A percentile compares a stretch with the other conserved stretches of the same genome.
phyloP scores from a whole-genome alignment of 2,113 vertebrate genomes.

The Acanthisitta chloris region DNA sequence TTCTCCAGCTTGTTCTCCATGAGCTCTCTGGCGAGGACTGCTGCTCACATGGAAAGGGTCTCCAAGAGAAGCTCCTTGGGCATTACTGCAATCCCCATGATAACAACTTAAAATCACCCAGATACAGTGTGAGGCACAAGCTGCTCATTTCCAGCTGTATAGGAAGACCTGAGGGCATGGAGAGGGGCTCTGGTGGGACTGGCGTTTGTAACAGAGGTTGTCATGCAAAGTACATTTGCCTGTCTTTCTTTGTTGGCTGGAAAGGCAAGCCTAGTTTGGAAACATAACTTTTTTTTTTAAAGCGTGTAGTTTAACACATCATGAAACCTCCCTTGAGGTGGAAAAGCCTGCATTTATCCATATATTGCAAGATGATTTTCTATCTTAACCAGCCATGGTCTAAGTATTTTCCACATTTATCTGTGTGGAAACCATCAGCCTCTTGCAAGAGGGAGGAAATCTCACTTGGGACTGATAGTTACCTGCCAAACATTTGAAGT shows the following conservation, averaged over 20 bases:
- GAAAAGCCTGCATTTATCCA: neutral
- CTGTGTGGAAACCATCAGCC: neutral
- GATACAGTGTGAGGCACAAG: fast-evolving
- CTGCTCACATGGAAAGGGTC: neutral
- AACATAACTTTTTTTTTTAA: neutral
- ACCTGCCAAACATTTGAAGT: neutral
- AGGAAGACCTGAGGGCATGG: neutral
- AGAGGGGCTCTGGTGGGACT: neutral
- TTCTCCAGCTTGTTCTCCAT: neutral
- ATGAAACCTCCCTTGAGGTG: neutral
- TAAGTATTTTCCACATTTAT: neutral
- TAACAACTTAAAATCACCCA: neutral
- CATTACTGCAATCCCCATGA: neutral
- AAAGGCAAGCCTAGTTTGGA: neutral
- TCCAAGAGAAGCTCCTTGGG: neutral
- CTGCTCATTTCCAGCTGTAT: neutral
- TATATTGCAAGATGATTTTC: neutral
- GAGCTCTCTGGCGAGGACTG: neutral
- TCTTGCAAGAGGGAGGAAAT: neutral
- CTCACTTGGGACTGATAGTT: neutral
- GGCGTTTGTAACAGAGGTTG: neutral
- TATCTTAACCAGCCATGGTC: neutral
- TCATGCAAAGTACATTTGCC: neutral
- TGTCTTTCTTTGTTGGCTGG: neutral
- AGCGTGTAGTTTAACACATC: neutral